Percentiles rank a stretch among this genome's conserved stretches.
Evolutionary conservation across 2,888 invertebrate species (phyloP).

Genomic region (Agonopterix heracliana): DNA sequence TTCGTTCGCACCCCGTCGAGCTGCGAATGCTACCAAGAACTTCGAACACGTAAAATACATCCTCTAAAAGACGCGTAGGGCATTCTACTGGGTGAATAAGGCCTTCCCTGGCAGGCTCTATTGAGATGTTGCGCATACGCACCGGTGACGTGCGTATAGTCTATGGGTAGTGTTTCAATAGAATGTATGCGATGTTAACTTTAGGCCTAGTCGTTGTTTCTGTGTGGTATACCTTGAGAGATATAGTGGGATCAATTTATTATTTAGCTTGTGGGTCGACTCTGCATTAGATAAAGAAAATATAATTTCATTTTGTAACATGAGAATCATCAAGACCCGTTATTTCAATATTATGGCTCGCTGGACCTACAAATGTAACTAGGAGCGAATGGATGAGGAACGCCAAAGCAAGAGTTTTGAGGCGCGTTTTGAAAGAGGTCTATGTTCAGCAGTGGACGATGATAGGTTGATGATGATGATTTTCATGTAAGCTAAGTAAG

Average conservation of each 20-base stretch:
- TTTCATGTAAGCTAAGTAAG: too few species aligned
- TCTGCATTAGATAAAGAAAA: too few species aligned
- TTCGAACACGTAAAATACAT: constrained; percentile 31
- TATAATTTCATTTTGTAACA: too few species aligned
- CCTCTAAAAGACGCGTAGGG: constrained; percentile 36
- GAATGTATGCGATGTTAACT: constrained; percentile 49
- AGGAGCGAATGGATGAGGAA: too few species aligned
- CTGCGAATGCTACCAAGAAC: not conserved
- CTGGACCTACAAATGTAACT: too few species aligned
- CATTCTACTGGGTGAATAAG: constrained; percentile 51
- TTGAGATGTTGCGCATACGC: constrained; percentile 60
- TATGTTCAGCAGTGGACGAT: too few species aligned
- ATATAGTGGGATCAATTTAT: not conserved
- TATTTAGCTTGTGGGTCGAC: too few species aligned
- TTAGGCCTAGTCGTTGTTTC: constrained; percentile 1
- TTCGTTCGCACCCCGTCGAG: not conserved
- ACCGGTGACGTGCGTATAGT: constrained; percentile 49
- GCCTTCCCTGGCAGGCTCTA: constrained; percentile 36
- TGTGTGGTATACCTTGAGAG: not conserved
- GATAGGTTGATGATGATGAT: too few species aligned
- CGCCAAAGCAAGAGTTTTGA: too few species aligned
- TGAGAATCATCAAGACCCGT: too few species aligned
- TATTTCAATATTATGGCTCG: too few species aligned
- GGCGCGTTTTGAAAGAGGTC: too few species aligned
- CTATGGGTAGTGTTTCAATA: constrained; percentile 48